A percentile compares a stretch with the other conserved stretches of the same genome.
phyloP scores from a whole-genome alignment of 2,797 vertebrate species.

The Centroberyx gerrardi region DNA sequence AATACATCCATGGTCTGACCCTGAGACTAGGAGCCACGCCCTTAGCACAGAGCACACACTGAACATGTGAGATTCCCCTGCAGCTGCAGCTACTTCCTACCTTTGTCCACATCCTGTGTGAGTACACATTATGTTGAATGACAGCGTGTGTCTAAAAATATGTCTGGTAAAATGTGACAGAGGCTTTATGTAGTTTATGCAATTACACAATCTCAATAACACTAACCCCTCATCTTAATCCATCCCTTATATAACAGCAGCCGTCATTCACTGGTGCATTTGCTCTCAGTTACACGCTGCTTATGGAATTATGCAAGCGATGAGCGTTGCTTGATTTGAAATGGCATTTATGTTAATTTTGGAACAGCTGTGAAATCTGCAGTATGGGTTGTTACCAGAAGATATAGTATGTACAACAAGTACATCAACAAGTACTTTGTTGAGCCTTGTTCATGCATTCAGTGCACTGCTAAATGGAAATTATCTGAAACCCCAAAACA shows the following conservation, averaged over 20 bases:
- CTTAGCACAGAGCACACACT: constrained; percentile 39
- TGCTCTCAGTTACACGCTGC: constrained; percentile 54
- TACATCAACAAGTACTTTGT: constrained; percentile 12
- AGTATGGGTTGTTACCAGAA: constrained; percentile 27
- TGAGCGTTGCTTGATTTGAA: constrained; percentile 58
- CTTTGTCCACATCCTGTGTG: constrained; percentile 40
- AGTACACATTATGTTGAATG: constrained; percentile 18
- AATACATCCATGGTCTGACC: constrained; percentile 34
- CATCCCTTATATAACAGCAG: constrained; percentile 71
- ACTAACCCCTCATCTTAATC: constrained; percentile 75
- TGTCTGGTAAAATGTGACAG: constrained; percentile 61
- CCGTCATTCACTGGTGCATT: constrained; percentile 55
- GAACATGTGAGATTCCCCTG: constrained; percentile 40
- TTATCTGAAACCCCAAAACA: constrained; percentile 24
- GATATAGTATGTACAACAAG: constrained; percentile 13
- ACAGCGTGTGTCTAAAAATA: constrained; percentile 70
- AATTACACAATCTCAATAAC: constrained; percentile 72
- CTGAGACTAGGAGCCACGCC: constrained; percentile 44
- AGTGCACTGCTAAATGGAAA: constrained; percentile 16
- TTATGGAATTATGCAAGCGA: constrained; percentile 75
- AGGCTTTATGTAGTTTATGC: constrained; percentile 72
- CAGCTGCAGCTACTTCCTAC: constrained; percentile 50
- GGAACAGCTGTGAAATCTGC: constrained; percentile 55
- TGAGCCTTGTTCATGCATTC: neutral
- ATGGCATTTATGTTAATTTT: constrained; percentile 58